Evolutionary conservation across 2,888 invertebrate species (phyloP).

Genomic region (Camponotus fellah): DNA sequence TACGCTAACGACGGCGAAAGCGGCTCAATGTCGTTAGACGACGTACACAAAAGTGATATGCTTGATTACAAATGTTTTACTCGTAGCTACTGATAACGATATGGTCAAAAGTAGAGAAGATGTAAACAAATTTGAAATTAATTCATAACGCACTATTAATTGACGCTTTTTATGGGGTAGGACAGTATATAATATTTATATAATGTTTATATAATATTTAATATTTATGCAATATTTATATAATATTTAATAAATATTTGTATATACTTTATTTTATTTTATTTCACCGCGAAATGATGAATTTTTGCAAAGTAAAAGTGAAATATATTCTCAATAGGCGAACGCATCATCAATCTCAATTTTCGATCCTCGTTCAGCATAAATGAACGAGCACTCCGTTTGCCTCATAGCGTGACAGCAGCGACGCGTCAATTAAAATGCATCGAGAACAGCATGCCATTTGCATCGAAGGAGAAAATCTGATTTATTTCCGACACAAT

Average conservation of each 20-base stretch:
- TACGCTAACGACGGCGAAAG: conserved; percentile 45
- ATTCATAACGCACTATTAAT: neutral
- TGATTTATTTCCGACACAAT: conserved; percentile 50
- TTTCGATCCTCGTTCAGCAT: neutral
- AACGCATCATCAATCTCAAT: neutral
- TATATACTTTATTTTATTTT: neutral
- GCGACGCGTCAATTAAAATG: conserved; percentile 35
- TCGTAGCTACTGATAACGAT: neutral
- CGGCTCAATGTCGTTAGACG: conserved; percentile 28
- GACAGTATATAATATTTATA: too few species aligned
- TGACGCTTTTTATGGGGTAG: neutral
- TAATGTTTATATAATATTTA: too few species aligned
- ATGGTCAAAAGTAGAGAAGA: neutral
- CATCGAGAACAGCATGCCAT: conserved; percentile 33
- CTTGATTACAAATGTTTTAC: neutral
- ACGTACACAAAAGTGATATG: conserved; percentile 10
- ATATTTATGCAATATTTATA: too few species aligned
- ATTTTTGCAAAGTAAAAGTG: neutral
- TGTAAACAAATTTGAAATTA: neutral
- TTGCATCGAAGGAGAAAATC: conserved; percentile 48
- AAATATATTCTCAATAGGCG: neutral
- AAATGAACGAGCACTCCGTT: conserved; percentile 3
- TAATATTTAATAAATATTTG: neutral
- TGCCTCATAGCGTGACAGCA: neutral
- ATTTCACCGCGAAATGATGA: neutral